phyloP scores from a whole-genome alignment of 2,113 vertebrate genomes.

The Smithornis capensis region DNA sequence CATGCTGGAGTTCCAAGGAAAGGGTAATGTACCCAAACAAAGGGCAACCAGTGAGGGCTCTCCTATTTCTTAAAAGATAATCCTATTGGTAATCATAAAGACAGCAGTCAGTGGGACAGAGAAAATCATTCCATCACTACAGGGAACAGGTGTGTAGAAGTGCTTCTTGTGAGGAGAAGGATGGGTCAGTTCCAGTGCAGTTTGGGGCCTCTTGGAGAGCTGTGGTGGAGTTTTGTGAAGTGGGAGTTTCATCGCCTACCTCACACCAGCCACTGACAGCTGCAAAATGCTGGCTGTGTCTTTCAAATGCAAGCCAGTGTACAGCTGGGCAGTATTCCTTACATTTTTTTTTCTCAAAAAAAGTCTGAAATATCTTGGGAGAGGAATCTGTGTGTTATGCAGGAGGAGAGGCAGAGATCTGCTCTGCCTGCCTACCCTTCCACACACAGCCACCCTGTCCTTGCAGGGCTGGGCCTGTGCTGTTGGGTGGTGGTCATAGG shows the following conservation, averaged over 20 bases:
- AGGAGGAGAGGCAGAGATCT: neutral
- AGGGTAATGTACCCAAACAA: neutral
- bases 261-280: conserved; percentile 4
- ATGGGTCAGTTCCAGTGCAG: neutral
- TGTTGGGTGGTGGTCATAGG: neutral
- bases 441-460: neutral
- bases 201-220: neutral
- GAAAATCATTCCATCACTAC: neutral
- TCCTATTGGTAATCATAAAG: neutral
- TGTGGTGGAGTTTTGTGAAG: neutral
- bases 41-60: neutral
- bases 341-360: neutral
- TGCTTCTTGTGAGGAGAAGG: neutral
- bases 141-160: neutral
- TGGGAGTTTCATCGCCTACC: neutral
- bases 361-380: neutral
- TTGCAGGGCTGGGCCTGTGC: neutral
- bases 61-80: neutral
- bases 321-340: conserved; percentile 29
- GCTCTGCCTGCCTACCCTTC: neutral
- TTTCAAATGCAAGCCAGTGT: neutral
- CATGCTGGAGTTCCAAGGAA: neutral
- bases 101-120: neutral
- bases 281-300: neutral
- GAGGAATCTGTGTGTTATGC: neutral